phyloP scores from a whole-genome alignment of 2,113 vertebrate species.

The Cheilinus undulatus region DNA sequence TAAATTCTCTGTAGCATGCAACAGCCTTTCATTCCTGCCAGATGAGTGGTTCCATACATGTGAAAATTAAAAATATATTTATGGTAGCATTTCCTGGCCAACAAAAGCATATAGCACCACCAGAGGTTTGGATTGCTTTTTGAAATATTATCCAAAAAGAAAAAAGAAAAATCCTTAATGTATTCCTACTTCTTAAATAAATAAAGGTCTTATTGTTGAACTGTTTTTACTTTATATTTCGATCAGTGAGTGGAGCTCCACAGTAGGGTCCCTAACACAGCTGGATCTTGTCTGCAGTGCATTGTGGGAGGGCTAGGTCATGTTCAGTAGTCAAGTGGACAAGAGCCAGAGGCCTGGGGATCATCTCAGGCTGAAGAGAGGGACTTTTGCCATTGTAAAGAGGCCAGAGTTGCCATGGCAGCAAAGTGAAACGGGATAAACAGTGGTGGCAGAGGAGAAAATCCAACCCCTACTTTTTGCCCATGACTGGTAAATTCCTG shows the following conservation, averaged over 20 bases:
- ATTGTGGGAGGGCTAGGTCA: slow-evolving; percentile 17
- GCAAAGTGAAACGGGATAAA: background rate
- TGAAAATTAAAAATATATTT: too few relatives aligned
- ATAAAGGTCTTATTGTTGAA: background rate
- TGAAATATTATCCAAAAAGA: too few relatives aligned
- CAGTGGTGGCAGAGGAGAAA: background rate
- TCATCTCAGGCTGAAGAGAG: slow-evolving; percentile 17
- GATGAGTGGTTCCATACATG: too few relatives aligned
- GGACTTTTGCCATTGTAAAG: background rate
- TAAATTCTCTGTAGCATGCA: too few relatives aligned
- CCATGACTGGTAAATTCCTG: background rate
- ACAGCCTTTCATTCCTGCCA: too few relatives aligned
- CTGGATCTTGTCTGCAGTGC: slow-evolving; percentile 51
- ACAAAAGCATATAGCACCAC: too few relatives aligned
- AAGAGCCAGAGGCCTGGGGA: slow-evolving; percentile 15
- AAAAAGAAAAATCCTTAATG: background rate
- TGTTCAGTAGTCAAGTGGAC: slow-evolving; percentile 46
- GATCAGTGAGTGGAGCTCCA: slow-evolving; percentile 31
- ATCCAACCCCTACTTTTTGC: background rate
- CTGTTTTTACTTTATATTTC: slow-evolving; percentile 32
- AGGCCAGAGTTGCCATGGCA: background rate
- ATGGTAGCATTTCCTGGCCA: too few relatives aligned
- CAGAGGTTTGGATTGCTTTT: background rate
- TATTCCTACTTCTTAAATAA: background rate
- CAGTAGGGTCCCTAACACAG: slow-evolving; percentile 39